Base-by-base conservation (phyloP, 2,797 vertebrate species). In the Staurois parvus region DNA sequence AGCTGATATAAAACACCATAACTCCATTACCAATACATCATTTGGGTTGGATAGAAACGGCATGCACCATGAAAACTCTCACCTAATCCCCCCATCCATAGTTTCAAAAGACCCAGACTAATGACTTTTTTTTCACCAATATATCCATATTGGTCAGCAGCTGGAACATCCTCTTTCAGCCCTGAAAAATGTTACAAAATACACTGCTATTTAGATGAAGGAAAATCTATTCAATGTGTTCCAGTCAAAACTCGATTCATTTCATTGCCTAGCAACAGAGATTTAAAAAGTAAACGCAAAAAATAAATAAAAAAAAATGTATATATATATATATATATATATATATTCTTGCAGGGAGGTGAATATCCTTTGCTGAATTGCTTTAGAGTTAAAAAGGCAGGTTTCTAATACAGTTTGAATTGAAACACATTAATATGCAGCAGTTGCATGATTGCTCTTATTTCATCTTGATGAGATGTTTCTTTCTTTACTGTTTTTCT, bases 391-490 rank as follows among this genome's bases (percentile, higher is more conserved):
- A 37, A 40, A 81, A 56, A 40, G 24, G 26, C 32, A 0, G 1
- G 37, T 15, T 68, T 72, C 52, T 81, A 70, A 56, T 45, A 42
- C 79, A 68, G 34, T 52, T 24, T 62, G 45, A 72, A 72, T 72
- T 72, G 79, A 19, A 94, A 92, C 7, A 8, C 62, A 68, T 68
- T 75, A 92, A 92, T 92, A 90, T 91, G 94, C 93, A 93, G 91
- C 93, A 90, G 91, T 40, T 40, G 69, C 72, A 42, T 73, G 48
- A 81, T 83, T 83, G 66, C 40, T 83, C 40, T 62, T 83, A 75
- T 83, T 83, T 83, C 72, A 83, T 74, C 81, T 74, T 74, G 80
- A 82, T 82, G 72, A 75, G 72, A 81, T 81, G 79, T 81, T 81
- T 81, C 79, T 81, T 81, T 81, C 70, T 83, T 83, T 83, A 68